A percentile compares a stretch with the other conserved stretches of the same genome.
These are phyloP conservation scores for Corythornis cristatus DNA, from an alignment of 2,113 vertebrate genomes.

Conservation along the genomic window DNA sequence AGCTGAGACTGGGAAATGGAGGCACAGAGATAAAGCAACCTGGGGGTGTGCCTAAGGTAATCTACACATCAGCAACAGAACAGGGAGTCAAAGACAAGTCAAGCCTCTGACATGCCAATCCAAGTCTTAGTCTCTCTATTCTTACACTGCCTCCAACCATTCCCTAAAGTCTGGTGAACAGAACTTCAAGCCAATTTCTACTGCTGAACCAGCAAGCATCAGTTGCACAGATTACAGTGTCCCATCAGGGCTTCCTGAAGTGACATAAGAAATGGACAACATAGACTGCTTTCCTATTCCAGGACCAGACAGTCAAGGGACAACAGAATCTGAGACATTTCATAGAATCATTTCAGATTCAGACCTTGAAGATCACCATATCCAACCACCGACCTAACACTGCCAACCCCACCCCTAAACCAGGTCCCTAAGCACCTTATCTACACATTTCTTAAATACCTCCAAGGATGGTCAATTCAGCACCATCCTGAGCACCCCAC, in stretches of 20 bases:
- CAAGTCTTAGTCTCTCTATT: not conserved
- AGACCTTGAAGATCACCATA: no score
- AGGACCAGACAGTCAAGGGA: not conserved
- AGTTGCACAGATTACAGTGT: rapidly evolving
- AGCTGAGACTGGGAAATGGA: not conserved
- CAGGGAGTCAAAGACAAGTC: not conserved
- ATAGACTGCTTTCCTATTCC: not conserved
- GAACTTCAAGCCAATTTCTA: not conserved
- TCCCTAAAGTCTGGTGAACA: not conserved
- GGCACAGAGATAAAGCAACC: not conserved
- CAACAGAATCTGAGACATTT: not conserved
- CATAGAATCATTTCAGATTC: no score
- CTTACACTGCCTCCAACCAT: not conserved
- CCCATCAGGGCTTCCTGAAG: not conserved
- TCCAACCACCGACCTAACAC: no score
- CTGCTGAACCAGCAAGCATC: not conserved
- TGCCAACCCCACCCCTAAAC: no score
- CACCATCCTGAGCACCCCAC: no score
- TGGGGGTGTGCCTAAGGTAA: not conserved
- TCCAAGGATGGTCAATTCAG: no score
- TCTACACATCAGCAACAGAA: not conserved
- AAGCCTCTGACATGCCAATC: not conserved
- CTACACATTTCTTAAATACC: no score
- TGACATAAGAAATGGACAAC: not conserved
- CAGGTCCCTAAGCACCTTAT: no score